phyloP scores from a whole-genome alignment of 2,113 vertebrate genomes.

The Rhea pennata region DNA sequence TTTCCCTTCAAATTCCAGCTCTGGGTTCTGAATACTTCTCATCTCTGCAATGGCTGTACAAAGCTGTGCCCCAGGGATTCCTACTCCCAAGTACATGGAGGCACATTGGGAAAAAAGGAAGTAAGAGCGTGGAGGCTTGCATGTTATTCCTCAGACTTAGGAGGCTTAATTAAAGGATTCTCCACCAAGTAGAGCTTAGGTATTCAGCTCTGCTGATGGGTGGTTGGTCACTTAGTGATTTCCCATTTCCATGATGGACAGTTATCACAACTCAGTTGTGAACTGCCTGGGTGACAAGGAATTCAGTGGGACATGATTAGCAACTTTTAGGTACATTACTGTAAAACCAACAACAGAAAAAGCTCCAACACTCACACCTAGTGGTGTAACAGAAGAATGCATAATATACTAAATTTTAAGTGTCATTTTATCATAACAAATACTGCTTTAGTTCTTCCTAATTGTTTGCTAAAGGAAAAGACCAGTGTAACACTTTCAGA shows the following conservation, averaged over 20 bases:
- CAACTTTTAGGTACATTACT: rapidly evolving
- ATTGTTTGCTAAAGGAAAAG: not conserved
- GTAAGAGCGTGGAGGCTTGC: rapidly evolving
- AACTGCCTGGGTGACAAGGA: not conserved
- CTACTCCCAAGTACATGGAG: rapidly evolving
- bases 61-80: not conserved
- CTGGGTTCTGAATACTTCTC: not conserved
- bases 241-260: not conserved
- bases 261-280: not conserved
- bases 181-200: not conserved
- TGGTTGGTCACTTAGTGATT: not conserved
- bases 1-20: not conserved
- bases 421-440: not conserved
- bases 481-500: not conserved
- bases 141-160: not conserved
- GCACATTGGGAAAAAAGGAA: not conserved
- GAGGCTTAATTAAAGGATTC: not conserved
- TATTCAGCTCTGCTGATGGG: not conserved
- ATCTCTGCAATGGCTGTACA: not conserved
- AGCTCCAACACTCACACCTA: constrained; percentile 26
- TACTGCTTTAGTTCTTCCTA: not conserved
- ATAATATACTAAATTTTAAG: not conserved
- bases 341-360: not conserved
- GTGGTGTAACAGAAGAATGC: not conserved
- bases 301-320: not conserved